Evolutionary conservation across 2,888 invertebrate species (phyloP), one percentile per base, ranked within the genome.

Genomic region (Stictocephala bisonia): DNA sequence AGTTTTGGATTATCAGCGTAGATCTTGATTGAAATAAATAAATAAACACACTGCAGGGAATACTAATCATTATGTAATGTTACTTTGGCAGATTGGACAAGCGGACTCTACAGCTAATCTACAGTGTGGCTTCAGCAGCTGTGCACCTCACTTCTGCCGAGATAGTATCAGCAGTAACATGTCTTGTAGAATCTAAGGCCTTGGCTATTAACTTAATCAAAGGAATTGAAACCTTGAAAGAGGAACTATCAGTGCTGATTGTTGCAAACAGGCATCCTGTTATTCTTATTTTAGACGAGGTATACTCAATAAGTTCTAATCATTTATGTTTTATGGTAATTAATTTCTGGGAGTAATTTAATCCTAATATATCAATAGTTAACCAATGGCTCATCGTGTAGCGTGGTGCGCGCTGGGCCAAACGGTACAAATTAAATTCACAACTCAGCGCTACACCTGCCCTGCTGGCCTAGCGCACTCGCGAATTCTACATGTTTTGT

Each of bases 271-370:
- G 89, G 60, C 86, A 89, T 83, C 89, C 90, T 0, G 86, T 91
- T 56, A 86, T 92, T 79, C 83, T 92, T 75, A 88, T 91, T 77
- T 83, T 91, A n/a, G 91, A 91, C 83, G 91, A 91, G 84, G 91
- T 91, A n/a, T n/a, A n/a, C n/a, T n/a, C n/a, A n/a, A n/a, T n/a
- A 83, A 78, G 74, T 77, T 3, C 27, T 48, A 15, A 11, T n/a
- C 7, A 48, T 48, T 9, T 11, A 53, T 50, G 44, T 79, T 77
- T 73, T 20, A 35, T 50, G 75, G 53, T 72, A 29, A 35, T 73
- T n/a, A n/a, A n/a, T n/a, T n/a, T 70, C n/a, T 22, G 20, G 31
- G 40, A 35, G 7, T 9, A 9, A 35, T 35, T 6, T 35, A 35
- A 35, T 35, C 35, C 6, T 35, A 35, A 35, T 44, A 44, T 44